Evolutionary conservation across 35 echinoderm and acorn worm genomes (phyloP), one percentile per base, ranked within the genome.

Genomic region (Apostichopus californicus): DNA sequence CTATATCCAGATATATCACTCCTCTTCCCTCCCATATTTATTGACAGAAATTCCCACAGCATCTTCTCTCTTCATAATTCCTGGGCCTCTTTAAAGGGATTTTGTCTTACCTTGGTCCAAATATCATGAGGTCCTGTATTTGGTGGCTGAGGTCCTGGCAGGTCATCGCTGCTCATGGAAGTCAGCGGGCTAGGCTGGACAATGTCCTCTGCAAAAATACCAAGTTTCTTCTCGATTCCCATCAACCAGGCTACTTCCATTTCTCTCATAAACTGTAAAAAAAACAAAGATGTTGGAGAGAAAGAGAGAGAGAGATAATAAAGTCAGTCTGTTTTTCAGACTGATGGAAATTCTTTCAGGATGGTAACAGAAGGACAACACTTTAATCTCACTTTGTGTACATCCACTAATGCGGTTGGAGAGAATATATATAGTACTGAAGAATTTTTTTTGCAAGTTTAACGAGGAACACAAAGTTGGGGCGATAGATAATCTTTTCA

Each of bases 181-280:
- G 95, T 91, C 15, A 99, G 86, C 11, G 97, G 97, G 70, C 94
- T 98, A 3, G 87, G 91, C 34, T 86, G 73, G 14, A 88, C 95
- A 15, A 82, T 90, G 55, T 98, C 95, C 5, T 89, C 79, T 59
- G 94, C 63, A 92, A 98, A 98, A 58, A 98, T 92, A 1, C 97
- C 97, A 6, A 96, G 89, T 78, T 94, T 94, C 82, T 93, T 83
- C n/a, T 98, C 97, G n/a, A 96, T 93, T 4, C 92, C 95, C 93
- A 98, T 93, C 81, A 96, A 90, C 97, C 97, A 98, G 6, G 97
- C 97, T 55, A 93, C 94, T 55, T 93, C 93, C 97, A 98, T 98
- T 89, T 98, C 97, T 80, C 93, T 88, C 88, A 96, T 96, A 56
- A 98, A 98, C 97, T 98, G 20, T 0, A 54, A 22, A 84, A 24